Conservation (phyloP, 2,888 invertebrate species). For the Cremastinae sp. region DNA sequence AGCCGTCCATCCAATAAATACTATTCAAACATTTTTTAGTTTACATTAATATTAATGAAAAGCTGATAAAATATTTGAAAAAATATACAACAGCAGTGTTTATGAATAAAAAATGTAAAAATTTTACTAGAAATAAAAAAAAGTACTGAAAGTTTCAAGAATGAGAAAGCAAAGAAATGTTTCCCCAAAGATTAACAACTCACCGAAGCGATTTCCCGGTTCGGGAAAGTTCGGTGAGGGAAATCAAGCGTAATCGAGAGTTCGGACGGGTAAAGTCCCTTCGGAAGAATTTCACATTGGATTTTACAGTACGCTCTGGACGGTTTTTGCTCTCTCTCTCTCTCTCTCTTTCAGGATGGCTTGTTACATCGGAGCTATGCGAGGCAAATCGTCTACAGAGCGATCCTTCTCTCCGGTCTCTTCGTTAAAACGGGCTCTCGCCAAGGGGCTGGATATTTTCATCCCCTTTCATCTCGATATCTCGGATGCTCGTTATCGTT, state of each 20-base stretch:
- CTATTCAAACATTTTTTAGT: too few relatives aligned
- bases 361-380: conserved; percentile 20
- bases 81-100: too few relatives aligned
- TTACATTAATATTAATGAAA: too few relatives aligned
- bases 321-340: conserved; percentile 9
- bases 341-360: conserved; percentile 5
- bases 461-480: conserved; percentile 34
- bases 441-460: conserved; percentile 43
- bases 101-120: too few relatives aligned
- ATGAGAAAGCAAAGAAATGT: conserved; percentile 25
- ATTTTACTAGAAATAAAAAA: too few relatives aligned
- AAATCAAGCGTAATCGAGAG: conserved; percentile 48
- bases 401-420: conserved; percentile 45
- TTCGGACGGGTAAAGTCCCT: conserved; percentile 59
- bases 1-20: too few relatives aligned
- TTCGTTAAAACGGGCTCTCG: conserved; percentile 50
- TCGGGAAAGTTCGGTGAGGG: conserved; percentile 52
- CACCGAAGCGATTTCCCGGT: conserved; percentile 48
- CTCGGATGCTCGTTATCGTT: conserved; percentile 69
- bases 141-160: neutral
- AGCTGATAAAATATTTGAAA: too few relatives aligned
- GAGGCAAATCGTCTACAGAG: neutral
- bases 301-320: conserved; percentile 10
- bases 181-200: conserved; percentile 48
- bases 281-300: conserved; percentile 42